A percentile compares a stretch with the other conserved stretches of the same genome.
Conservation (phyloP, 1,140 invertebrate genomes). For the Trichonephila clavipes region DNA sequence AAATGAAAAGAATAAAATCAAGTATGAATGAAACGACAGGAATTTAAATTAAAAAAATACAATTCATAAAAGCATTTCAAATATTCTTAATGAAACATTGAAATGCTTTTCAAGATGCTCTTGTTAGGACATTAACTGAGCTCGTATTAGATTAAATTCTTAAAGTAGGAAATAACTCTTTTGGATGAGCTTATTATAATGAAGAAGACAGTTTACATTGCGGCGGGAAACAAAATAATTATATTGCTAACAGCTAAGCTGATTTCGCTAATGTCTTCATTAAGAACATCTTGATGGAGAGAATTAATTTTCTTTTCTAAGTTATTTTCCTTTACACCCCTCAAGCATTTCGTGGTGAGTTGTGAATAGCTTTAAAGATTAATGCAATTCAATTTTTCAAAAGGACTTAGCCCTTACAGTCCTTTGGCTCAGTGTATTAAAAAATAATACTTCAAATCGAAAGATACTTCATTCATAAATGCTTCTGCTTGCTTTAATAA, state of each 20-base stretch:
- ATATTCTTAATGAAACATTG: no score
- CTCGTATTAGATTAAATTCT: no score
- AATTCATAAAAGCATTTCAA: no score
- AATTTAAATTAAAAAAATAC: no score
- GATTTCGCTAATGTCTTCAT: conserved; percentile 6
- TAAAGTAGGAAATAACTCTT: background rate
- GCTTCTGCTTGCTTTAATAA: no score
- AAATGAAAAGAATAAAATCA: no score
- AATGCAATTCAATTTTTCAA: background rate
- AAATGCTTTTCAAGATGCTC: no score
- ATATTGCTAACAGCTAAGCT: conserved; percentile 11
- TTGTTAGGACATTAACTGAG: no score
- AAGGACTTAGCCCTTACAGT: background rate
- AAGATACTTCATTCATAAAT: background rate
- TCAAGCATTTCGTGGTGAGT: background rate
- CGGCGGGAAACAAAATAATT: background rate
- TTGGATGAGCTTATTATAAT: conserved; percentile 23
- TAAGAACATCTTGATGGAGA: background rate
- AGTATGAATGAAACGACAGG: no score
- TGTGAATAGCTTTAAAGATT: background rate
- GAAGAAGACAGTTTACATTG: conserved; percentile 21
- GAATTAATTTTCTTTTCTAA: background rate
- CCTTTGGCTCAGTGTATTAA: background rate
- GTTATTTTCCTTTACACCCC: background rate
- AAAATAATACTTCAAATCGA: background rate